These are phyloP conservation scores for Cotesia chilonis DNA, from an alignment of 1,140 invertebrate genomes.

Conservation along the genomic window DNA sequence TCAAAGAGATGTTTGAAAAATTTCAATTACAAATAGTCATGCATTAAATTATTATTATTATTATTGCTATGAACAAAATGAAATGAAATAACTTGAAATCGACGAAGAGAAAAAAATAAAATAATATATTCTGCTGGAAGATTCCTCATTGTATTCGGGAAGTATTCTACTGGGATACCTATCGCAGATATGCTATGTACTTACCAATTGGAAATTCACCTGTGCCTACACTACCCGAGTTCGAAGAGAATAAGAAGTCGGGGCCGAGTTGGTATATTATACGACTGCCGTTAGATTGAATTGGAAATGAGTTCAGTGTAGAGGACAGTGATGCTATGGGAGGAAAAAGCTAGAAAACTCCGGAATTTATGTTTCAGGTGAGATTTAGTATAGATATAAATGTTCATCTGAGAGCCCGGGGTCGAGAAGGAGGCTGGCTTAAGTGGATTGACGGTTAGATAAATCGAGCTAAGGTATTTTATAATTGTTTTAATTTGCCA, in stretches of 20 bases:
- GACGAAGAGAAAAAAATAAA: no score
- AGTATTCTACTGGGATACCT: conserved; percentile 9
- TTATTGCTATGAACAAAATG: no score
- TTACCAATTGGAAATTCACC: conserved; percentile 24
- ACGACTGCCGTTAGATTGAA: conserved; percentile 32
- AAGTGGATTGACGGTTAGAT: no score
- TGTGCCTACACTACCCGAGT: conserved; percentile 2
- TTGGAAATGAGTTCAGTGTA: conserved; percentile 40
- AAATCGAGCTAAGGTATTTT: no score
- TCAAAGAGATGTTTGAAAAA: no score
- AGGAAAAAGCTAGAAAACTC: conserved; percentile 4
- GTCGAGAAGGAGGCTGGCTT: no score
- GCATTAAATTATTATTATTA: no score
- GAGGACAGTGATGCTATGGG: conserved; percentile 23
- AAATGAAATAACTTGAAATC: no score
- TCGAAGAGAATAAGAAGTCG: not conserved
- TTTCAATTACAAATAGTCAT: no score
- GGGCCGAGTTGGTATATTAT: conserved; percentile 15
- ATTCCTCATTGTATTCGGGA: conserved; percentile 1
- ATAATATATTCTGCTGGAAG: conserved; percentile 1
- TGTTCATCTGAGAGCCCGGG: not conserved
- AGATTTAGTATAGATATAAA: no score
- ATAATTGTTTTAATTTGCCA: no score
- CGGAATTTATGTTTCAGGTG: not conserved
- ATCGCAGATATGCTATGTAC: not conserved